Evolutionary conservation across 2,797 vertebrate genomes (phyloP), one percentile per base, ranked within the genome.

Genomic region (Fratercula arctica): DNA sequence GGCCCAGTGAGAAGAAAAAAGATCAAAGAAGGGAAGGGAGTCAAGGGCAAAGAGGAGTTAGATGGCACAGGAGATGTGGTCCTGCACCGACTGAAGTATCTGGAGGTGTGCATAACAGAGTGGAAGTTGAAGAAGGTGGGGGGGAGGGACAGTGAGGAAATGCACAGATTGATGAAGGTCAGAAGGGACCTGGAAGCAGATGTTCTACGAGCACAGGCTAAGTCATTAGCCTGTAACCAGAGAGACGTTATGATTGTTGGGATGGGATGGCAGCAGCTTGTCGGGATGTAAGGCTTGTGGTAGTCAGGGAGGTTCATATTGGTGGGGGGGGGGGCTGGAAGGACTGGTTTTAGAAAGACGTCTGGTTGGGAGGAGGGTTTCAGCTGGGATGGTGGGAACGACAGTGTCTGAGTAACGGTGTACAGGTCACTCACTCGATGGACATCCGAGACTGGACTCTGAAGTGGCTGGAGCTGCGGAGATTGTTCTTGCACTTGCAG

Each of bases 261-360:
- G 86, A 64, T 57, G 68, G 53, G 43, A 51, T 29, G 72, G 59
- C 13, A 5, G 69, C 66, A 50, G 77, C 43, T 61, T 41, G 76
- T 85, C 2, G 24, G 83, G 91, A 94, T 28, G 94, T 87, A 35
- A 75, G 80, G 80, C 54, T 59, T 0, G 13, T 35, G 60, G 51
- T 64, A 70, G 90, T 95, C 78, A 82, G 67, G 90, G 96, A 91
- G 91, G 86, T 95, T 90, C 83, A 5, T 25, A 84, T 78, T 88
- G 90, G 85, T 93, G 85, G 93, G 93, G 79, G 96, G 82, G 80
- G 17, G 43, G 93, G 85, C 48, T 35, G 92, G 87, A 82, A 46
- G 28, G 60, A 45, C 54, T 90, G 82, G 48, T 74, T 96, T 72
- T n/a, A 26, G 70, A 19, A 59, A 59, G 67, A 54, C 48, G 31